Conservation (phyloP, 2,888 invertebrate genomes). For the Plusia festucae region DNA sequence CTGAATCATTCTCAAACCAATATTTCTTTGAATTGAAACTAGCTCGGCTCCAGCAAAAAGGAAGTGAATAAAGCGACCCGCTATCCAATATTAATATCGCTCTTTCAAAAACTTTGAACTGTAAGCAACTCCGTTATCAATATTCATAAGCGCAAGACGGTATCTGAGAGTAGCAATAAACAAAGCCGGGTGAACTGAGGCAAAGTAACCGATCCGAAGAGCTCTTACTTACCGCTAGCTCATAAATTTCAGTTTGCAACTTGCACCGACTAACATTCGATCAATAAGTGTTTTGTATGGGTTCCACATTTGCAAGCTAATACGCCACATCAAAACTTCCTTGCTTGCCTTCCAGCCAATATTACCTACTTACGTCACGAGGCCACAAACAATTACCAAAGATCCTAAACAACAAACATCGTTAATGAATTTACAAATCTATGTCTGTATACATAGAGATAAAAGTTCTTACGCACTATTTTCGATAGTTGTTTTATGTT, state of each 20-base stretch:
- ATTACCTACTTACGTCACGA: constrained; percentile 77
- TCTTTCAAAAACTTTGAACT: constrained; percentile 80
- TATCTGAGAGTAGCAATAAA: constrained; percentile 85
- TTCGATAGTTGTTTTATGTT: constrained; percentile 6
- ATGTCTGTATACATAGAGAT: constrained; percentile 38
- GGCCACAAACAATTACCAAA: constrained; percentile 42
- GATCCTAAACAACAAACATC: constrained; percentile 44
- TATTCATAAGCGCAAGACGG: constrained; percentile 86
- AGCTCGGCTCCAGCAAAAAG: constrained; percentile 59
- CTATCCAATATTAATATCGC: constrained; percentile 76
- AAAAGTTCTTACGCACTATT: constrained; percentile 6
- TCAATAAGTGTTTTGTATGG: constrained; percentile 88
- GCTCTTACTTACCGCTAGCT: constrained; percentile 80
- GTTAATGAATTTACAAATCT: constrained; percentile 52
- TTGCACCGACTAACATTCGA: constrained; percentile 86
- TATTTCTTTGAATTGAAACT: constrained; percentile 48
- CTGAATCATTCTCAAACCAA: constrained; percentile 31
- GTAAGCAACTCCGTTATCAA: constrained; percentile 82
- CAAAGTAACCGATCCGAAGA: constrained; percentile 79
- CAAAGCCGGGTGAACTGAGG: constrained; percentile 78
- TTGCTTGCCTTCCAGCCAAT: constrained; percentile 79
- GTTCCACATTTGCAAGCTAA: constrained; percentile 88
- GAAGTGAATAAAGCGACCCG: constrained; percentile 65
- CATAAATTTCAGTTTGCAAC: constrained; percentile 88
- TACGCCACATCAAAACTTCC: constrained; percentile 85